Base-by-base conservation (phyloP, 2,888 invertebrate genomes). In the Hydraecia micacea region DNA sequence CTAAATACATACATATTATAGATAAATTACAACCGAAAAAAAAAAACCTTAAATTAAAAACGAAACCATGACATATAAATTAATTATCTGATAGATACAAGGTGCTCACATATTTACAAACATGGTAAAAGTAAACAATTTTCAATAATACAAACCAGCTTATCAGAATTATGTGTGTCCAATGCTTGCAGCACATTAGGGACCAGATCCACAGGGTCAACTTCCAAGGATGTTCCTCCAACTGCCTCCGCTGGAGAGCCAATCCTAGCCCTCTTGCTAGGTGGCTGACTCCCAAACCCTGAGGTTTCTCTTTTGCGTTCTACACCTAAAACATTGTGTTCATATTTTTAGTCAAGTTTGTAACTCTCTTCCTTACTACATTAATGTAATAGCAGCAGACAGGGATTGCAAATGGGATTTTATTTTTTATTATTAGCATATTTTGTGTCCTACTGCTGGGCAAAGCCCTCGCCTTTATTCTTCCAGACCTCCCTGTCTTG, bases 121-220 rank as follows among this genome's bases (percentile, higher is more conserved):
- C n/a, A n/a, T n/a, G n/a, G n/a, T n/a, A n/a, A n/a, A n/a, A n/a
- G n/a, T n/a, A n/a, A n/a, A n/a, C n/a, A n/a, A n/a, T n/a, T n/a
- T n/a, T 70, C 18, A 58, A 70, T 21, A 21, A 15, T 70, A 60
- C 86, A 73, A 84, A 98, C 97, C 94, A 98, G 97, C 97, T 98
- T 97, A 92, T 98, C 99, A 75, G 97, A 98, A 92, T 99, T 99
- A 83, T 98, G 98, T 77, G 97, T 97, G 83, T 98, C 98, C 83
- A 98, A 97, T 7, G 98, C 98, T 83, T 98, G 97, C 69, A 98
- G 95, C 7, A 99, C 98, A 92, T 97, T 97, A 36, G 98, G 97
- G 25, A 99, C 98, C 32, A 99, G 96, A 80, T 98, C 98, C 11
- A 97, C 97, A 21, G 98, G 97, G 82, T 99, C 99, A 85, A 98